phyloP scores from a whole-genome alignment of 37 sponge, comb jelly and placozoan genomes.

The Lycopodina hypogea region DNA sequence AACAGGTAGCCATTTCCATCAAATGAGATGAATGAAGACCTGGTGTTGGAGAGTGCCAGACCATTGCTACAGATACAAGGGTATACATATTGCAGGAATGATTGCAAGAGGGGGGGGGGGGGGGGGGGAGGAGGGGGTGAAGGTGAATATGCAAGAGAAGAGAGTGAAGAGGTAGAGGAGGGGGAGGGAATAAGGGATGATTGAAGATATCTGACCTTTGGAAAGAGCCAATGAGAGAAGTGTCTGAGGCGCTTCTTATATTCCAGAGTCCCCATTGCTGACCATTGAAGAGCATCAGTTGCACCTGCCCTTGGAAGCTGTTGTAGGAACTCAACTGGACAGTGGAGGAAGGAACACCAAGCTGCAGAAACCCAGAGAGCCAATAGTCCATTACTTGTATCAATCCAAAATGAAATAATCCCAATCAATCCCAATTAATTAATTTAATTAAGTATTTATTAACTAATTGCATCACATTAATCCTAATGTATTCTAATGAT shows the following conservation, averaged over 20 bases:
- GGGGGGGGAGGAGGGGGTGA: no score
- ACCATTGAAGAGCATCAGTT: conserved; percentile 41
- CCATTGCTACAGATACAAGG: background rate
- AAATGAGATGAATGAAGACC: conserved; percentile 34
- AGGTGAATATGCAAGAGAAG: no score
- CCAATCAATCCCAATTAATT: no score
- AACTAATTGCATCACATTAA: no score
- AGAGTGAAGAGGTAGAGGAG: no score
- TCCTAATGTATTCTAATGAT: no score
- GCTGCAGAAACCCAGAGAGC: conserved; percentile 11
- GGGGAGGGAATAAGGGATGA: no score
- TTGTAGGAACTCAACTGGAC: background rate
- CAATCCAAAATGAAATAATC: no score
- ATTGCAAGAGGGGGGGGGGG: background rate
- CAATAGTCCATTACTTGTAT: no score
- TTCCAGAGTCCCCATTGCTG: conserved; percentile 64
- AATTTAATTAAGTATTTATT: no score
- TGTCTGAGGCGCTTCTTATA: conserved; percentile 29
- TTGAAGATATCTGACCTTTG: conserved; percentile 3
- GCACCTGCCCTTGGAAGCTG: conserved; percentile 33
- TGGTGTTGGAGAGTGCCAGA: background rate
- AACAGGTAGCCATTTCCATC: conserved; percentile 45
- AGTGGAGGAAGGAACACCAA: conserved; percentile 1
- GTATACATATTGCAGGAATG: background rate
- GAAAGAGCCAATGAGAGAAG: conserved; percentile 22